Conservation (phyloP, 2,888 invertebrate genomes). For the Pheosia gnoma region DNA sequence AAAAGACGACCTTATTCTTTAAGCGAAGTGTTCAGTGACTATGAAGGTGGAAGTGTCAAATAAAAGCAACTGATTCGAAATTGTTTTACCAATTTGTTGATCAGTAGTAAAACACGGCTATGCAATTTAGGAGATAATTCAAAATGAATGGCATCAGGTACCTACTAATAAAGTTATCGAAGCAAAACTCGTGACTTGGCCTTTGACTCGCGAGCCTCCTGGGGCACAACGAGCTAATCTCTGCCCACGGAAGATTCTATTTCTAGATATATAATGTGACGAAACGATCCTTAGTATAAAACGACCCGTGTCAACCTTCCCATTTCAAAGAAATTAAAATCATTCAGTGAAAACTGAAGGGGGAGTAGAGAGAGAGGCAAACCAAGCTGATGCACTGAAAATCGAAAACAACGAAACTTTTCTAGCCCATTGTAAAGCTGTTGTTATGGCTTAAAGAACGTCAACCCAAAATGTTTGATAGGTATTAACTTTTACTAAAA, state of each 20-base stretch:
- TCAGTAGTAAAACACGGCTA: conserved; percentile 21
- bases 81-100: conserved; percentile 30
- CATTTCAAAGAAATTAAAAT: too few species aligned
- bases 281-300: too few species aligned
- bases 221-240: conserved; percentile 55
- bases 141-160: conserved; percentile 41
- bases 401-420: too few species aligned
- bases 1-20: conserved; percentile 34
- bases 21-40: conserved; percentile 28
- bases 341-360: too few species aligned
- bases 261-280: background rate
- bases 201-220: conserved; percentile 59
- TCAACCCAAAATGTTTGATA: too few species aligned
- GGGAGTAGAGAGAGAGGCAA: too few species aligned
- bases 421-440: too few species aligned
- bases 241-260: conserved; percentile 42
- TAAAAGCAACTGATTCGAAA: conserved; percentile 4
- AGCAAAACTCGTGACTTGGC: conserved; percentile 62
- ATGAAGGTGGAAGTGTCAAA: conserved; percentile 12
- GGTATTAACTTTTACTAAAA: too few species aligned
- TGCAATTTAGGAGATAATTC: conserved; percentile 30
- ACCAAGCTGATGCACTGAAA: too few species aligned
- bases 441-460: too few species aligned
- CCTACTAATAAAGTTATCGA: conserved; percentile 36
- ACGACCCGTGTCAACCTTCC: too few species aligned